Evolutionary conservation across 2,797 vertebrate genomes (phyloP), one percentile per base, ranked within the genome.

Genomic region (Allobates femoralis): DNA sequence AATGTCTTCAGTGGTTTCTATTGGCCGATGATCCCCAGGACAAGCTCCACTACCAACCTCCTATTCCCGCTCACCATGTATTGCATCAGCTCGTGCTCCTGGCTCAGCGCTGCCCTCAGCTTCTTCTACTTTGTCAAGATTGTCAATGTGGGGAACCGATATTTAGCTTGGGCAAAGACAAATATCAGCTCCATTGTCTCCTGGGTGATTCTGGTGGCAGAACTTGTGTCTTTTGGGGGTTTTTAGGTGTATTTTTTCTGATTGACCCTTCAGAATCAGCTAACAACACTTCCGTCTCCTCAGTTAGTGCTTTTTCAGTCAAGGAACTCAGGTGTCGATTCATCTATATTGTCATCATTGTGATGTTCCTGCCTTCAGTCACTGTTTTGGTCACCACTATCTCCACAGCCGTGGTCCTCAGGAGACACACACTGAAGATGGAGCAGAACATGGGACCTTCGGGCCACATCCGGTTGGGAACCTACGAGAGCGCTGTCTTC

Each of bases 41-140:
- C 18, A 16, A 32, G 34, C 0, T 37, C 50, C 3, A 21, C 32
- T 37, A 50, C n/a, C 1, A 32, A n/a, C n/a, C 6, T 67, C 4
- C 3, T 85, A 3, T 78, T 19, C 53, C 26, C 62, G 2, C 28
- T 85, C 8, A 21, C 21, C 30, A 15, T 66, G 12, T 79, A 11
- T 50, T 19, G 46, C 46, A 78, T 85, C 14, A 18, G 5, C n/a
- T 67, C 60, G 14, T 78, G 46, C 41, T 66, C 46, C 2, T 85
- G 83, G 83, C 60, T 69, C 8, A 67, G 60, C 10, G 28, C 60
- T 21, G 28, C 62, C 11, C 83, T 85, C 8, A 78, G 75, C 23
- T 60, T 79, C 46, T 79, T 85, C 51, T 85, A 85, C 23, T 85
- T 78, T 14, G 26, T 85, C 11, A 85, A 85, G 75, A 85, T 85